Conservation (phyloP, 2,888 invertebrate genomes). For the Psococerastis gibbosa region DNA sequence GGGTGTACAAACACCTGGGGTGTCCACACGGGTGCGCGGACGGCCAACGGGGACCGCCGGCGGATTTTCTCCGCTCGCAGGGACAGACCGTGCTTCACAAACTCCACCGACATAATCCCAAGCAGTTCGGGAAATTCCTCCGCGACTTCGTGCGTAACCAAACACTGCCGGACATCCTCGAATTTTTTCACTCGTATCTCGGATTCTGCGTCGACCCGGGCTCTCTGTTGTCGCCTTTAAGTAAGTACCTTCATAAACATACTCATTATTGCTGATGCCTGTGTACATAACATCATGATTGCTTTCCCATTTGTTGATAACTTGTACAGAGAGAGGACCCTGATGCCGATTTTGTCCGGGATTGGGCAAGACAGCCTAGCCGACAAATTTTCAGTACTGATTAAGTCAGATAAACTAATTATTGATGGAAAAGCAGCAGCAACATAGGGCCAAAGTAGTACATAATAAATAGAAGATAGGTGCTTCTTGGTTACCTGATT, state of each 20-base stretch:
- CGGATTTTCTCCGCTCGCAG: constrained; percentile 77
- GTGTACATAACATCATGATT: constrained; percentile 6
- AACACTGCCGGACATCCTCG: constrained; percentile 65
- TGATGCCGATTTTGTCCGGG: too few species aligned
- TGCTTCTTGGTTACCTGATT: too few species aligned
- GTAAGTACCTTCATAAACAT: constrained; percentile 36
- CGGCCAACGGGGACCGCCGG: constrained; percentile 70
- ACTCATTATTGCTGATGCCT: not conserved
- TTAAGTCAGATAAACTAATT: too few species aligned
- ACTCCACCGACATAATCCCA: constrained; percentile 44
- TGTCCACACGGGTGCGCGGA: constrained; percentile 87
- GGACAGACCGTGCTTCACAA: constrained; percentile 59
- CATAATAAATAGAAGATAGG: too few species aligned
- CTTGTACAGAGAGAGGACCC: too few species aligned
- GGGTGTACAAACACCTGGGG: constrained; percentile 74
- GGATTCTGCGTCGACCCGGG: constrained; percentile 91
- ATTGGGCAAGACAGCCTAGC: too few species aligned
- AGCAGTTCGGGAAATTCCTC: constrained; percentile 44
- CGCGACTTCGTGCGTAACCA: constrained; percentile 57
- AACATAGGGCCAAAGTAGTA: too few species aligned
- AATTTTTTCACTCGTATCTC: constrained; percentile 86
- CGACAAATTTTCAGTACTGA: too few species aligned
- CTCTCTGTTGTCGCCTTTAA: constrained; percentile 65
- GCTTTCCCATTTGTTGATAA: too few species aligned
- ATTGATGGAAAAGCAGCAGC: too few species aligned